phyloP scores from a whole-genome alignment of 1,140 invertebrate genomes.

The Neodiprion fabricii region DNA sequence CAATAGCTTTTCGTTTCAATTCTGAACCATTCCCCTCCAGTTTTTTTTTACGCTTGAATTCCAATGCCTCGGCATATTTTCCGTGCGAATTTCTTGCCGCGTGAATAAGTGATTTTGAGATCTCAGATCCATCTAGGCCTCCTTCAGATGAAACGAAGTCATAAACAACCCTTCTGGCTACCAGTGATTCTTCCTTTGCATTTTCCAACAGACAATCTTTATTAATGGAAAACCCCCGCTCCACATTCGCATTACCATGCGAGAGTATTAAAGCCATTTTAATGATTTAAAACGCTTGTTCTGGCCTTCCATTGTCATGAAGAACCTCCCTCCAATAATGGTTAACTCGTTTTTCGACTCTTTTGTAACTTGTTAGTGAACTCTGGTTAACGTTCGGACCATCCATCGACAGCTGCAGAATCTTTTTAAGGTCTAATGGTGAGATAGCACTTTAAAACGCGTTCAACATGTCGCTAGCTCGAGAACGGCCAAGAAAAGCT shows the following conservation, averaged over 20 bases:
- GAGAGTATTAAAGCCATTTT: conserved; percentile 24
- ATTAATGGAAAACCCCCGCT: conserved; percentile 34
- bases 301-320: neutral
- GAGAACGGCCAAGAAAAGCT: conserved; percentile 25
- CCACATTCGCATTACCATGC: conserved; percentile 33
- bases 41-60: too few relatives aligned
- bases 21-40: too few relatives aligned
- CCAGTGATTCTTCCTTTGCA: conserved; percentile 29
- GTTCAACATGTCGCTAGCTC: conserved; percentile 21
- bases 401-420: conserved; percentile 25
- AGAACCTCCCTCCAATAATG: neutral
- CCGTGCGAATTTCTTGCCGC: neutral
- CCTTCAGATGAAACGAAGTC: conserved; percentile 13
- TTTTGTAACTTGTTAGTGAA: neutral
- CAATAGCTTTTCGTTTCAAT: too few relatives aligned
- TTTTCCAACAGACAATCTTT: conserved; percentile 35
- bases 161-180: conserved; percentile 28
- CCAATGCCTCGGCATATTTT: neutral
- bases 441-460: conserved; percentile 11
- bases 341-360: neutral
- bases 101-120: conserved; percentile 11
- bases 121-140: too few relatives aligned
- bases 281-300: neutral
- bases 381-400: conserved; percentile 25
- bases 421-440: conserved; percentile 17